Evolutionary conservation across 2,888 invertebrate genomes (phyloP), one percentile per base, ranked within the genome.

Genomic region (Troides helena): DNA sequence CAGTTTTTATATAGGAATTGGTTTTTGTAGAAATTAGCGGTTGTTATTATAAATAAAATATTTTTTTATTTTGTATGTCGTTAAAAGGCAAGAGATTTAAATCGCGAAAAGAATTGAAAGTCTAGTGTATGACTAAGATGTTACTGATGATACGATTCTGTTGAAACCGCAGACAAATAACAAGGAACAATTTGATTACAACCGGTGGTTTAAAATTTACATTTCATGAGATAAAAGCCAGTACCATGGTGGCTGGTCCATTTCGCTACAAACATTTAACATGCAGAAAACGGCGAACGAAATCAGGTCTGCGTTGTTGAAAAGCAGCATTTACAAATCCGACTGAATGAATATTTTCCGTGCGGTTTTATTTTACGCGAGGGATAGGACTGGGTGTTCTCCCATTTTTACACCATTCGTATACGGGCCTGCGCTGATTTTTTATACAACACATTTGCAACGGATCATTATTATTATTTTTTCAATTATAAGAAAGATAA

Each of bases 291-390:
- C 39, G 23, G 60, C 50, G 46, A 56, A 65, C 25, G 43, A 57
- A 65, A 56, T 69, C 69, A 64, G 43, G 50, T 30, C 61, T 23
- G 21, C 65, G 57, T 36, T 23, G 59, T 53, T 69, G 43, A 65
- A 62, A 67, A 50, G 59, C 61, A 56, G 57, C 61, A 56, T 65
- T 61, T 65, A 30, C 60, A 61, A 43, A 65, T 39, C 59, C 46
- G 23, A 65, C 23, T 69, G 64, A 68, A 68, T 68, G 65, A 57
- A 69, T 69, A 61, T 69, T 65, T 69, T 65, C 56, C 65, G 25
- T 65, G 61, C 25, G 69, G 60, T 69, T 69, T 69, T 61, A 61
- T 61, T 65, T 56, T 60, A 64, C 68, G 63, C 21, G 68, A 62
- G 10, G n/a, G 36, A 50, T 62, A 50, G 58, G 39, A 59, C 25